phyloP scores from a whole-genome alignment of 2,888 invertebrate genomes.

The Gari tellinella region DNA sequence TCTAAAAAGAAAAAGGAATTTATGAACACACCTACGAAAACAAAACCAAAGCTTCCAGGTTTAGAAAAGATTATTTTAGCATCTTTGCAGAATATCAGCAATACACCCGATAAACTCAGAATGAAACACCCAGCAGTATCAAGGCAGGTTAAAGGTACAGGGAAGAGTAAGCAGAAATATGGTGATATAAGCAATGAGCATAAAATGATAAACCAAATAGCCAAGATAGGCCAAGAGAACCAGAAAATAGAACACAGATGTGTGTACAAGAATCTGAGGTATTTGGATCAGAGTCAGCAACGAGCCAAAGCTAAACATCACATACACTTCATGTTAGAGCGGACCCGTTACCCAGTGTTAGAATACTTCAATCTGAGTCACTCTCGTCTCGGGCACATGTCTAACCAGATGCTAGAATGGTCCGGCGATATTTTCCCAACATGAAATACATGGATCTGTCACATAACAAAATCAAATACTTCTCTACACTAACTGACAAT shows the following conservation, averaged over 20 bases:
- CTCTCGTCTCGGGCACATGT: slow-evolving; percentile 27
- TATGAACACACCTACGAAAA: no score
- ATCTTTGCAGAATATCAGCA: no score
- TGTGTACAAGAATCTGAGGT: slow-evolving; percentile 19
- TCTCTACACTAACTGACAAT: slow-evolving; percentile 41
- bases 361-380: slow-evolving; percentile 55
- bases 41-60: no score
- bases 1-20: not conserved
- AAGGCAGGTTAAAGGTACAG: no score
- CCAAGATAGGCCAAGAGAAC: slow-evolving; percentile 40
- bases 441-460: slow-evolving; percentile 62
- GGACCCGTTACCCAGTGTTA: slow-evolving; percentile 34
- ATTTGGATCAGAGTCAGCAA: slow-evolving; percentile 51
- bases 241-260: slow-evolving; percentile 27
- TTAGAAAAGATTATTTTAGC: no score
- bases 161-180: no score
- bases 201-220: slow-evolving; percentile 31
- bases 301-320: slow-evolving; percentile 24
- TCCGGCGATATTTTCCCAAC: slow-evolving; percentile 53
- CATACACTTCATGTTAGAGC: slow-evolving; percentile 39
- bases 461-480: slow-evolving; percentile 52
- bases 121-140: no score
- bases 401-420: slow-evolving; percentile 52
- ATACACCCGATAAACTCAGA: no score
- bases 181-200: slow-evolving; percentile 3